Conservation (phyloP, 2,888 invertebrate genomes). For the Epicampocera succincta region DNA sequence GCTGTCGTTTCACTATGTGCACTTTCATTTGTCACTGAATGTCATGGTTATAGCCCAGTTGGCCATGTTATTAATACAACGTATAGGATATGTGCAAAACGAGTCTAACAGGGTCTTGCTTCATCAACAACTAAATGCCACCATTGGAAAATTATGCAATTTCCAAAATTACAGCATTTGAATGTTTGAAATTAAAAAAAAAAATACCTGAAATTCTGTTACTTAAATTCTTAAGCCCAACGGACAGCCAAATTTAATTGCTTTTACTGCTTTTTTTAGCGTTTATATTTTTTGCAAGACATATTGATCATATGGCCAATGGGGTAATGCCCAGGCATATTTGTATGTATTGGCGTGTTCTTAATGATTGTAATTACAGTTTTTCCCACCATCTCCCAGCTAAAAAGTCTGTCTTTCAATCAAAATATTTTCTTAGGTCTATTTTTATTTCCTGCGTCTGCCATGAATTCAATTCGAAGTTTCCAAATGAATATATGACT, state of each 20-base stretch:
- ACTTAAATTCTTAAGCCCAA: no score
- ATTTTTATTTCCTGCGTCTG: slow-evolving; percentile 57
- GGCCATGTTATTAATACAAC: no score
- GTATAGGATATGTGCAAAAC: no score
- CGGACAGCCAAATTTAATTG: no score
- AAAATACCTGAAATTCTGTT: no score
- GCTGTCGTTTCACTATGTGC: slow-evolving; percentile 42
- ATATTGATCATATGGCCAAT: slow-evolving; percentile 6
- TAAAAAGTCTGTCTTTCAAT: slow-evolving; percentile 52
- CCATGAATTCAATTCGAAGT: slow-evolving; percentile 15
- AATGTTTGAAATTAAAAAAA: no score
- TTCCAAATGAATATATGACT: slow-evolving; percentile 42
- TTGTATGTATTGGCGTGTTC: slow-evolving; percentile 20
- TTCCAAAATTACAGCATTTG: no score
- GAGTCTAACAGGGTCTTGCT: no score
- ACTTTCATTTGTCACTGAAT: slow-evolving; percentile 44
- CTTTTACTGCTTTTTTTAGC: no score
- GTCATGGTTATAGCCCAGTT: neutral
- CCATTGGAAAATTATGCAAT: no score
- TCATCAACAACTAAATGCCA: no score
- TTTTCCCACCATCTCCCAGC: slow-evolving; percentile 46
- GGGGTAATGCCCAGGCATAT: neutral
- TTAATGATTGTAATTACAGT: slow-evolving; percentile 63
- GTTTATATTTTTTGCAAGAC: neutral
- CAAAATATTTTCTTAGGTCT: slow-evolving; percentile 63